Evolutionary conservation across 2,888 invertebrate species (phyloP).

Genomic region (Mesorhabditis spiculigera): DNA sequence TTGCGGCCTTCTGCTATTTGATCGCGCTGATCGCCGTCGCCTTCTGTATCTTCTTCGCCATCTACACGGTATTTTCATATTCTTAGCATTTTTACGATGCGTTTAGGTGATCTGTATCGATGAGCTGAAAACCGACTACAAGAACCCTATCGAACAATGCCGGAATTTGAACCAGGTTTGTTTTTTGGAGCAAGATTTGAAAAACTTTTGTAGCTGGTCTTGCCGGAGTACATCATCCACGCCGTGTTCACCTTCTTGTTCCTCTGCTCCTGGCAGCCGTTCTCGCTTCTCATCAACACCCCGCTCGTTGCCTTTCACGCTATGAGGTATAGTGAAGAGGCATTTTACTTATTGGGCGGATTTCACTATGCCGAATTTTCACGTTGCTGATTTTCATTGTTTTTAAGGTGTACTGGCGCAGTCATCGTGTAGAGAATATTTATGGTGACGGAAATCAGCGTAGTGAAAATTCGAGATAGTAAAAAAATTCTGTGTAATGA

Average conservation of each 20-base stretch:
- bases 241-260: slow-evolving; percentile 85
- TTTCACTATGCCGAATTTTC: background rate
- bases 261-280: slow-evolving; percentile 68
- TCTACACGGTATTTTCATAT: slow-evolving; percentile 77
- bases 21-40: slow-evolving; percentile 90
- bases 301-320: slow-evolving; percentile 94
- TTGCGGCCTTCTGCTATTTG: slow-evolving; percentile 91
- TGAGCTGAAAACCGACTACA: slow-evolving; percentile 97
- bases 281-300: slow-evolving; percentile 67
- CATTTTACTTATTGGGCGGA: background rate
- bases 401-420: background rate
- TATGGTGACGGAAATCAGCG: background rate
- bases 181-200: slow-evolving; percentile 6
- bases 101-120: slow-evolving; percentile 90
- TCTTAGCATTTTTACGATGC: background rate
- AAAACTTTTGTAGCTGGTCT: slow-evolving; percentile 73
- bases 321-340: slow-evolving; percentile 72
- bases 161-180: slow-evolving; percentile 85
- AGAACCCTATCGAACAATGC: slow-evolving; percentile 99
- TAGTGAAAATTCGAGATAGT: background rate
- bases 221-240: slow-evolving; percentile 93
- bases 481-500: slow-evolving; percentile 5
- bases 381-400: background rate
- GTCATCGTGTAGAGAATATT: background rate
- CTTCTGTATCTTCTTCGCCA: slow-evolving; percentile 94